Percentiles rank a stretch among this genome's conserved stretches.
Evolutionary conservation across 2,888 invertebrate species (phyloP).

Genomic region (Phymatocera aterrima): DNA sequence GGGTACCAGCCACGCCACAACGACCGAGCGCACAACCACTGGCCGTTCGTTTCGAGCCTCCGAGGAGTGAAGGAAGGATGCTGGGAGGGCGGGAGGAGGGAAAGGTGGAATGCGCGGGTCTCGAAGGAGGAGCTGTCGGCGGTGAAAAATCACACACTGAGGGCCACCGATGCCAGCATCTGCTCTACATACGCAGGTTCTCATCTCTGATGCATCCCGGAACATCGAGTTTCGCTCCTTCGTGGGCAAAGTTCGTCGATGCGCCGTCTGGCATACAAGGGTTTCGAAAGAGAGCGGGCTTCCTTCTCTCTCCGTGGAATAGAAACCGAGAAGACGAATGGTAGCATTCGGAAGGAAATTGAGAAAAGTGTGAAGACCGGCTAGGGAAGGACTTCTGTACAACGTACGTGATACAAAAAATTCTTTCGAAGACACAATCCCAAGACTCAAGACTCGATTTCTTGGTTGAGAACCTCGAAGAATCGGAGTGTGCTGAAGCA

Average conservation of each 20-base stretch:
- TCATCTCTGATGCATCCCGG: slow-evolving; percentile 59
- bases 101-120: slow-evolving; percentile 67
- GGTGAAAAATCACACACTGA: slow-evolving; percentile 71
- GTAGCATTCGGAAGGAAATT: too few species aligned
- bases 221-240: neutral
- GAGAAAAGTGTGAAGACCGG: too few species aligned
- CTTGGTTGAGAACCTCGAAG: slow-evolving; percentile 68
- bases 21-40: slow-evolving; percentile 14
- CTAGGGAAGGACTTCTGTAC: too few species aligned
- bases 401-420: neutral
- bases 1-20: slow-evolving; percentile 40
- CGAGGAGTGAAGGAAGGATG: slow-evolving; percentile 44
- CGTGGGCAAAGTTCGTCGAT: too few species aligned
- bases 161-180: slow-evolving; percentile 66
- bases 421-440: neutral
- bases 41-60: slow-evolving; percentile 49
- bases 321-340: too few species aligned
- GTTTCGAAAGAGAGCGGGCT: too few species aligned
- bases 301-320: too few species aligned
- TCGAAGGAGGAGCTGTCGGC: slow-evolving; percentile 70
- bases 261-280: too few species aligned
- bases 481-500: slow-evolving; percentile 66
- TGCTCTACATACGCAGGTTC: slow-evolving; percentile 71
- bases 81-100: slow-evolving; percentile 49
- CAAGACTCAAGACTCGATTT: neutral